Evolutionary conservation across 2,797 vertebrate species (phyloP).

Genomic region (Chaetodon trifasciatus): DNA sequence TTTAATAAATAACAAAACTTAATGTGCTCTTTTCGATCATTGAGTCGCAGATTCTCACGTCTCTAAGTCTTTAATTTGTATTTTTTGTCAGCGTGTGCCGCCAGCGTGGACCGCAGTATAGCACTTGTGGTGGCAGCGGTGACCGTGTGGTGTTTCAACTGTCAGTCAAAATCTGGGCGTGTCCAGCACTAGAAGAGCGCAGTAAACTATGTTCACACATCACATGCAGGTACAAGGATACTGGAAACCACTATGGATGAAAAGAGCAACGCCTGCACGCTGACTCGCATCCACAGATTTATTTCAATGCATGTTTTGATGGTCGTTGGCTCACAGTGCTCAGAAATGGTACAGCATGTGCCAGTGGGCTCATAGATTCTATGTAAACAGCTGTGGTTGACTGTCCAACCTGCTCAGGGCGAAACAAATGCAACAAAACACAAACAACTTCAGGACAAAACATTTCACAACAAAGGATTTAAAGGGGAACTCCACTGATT

Average conservation of each 20-base stretch:
- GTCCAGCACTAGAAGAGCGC: neutral
- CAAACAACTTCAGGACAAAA: neutral
- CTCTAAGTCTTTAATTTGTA: constrained; percentile 21
- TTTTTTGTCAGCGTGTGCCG: neutral
- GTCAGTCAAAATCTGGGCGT: neutral
- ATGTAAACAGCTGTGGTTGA: neutral
- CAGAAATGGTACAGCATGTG: neutral
- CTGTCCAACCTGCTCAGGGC: neutral
- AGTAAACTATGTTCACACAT: neutral
- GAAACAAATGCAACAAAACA: no score
- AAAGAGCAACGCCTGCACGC: no score
- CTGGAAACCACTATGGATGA: neutral
- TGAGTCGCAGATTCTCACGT: constrained; percentile 11
- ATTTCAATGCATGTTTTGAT: neutral
- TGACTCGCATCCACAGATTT: neutral
- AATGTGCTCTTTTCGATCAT: constrained; percentile 31
- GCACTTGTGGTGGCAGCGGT: constrained; percentile 9
- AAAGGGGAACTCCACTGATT: neutral
- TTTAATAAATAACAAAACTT: constrained; percentile 76
- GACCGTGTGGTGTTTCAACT: constrained; percentile 1
- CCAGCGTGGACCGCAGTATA: neutral
- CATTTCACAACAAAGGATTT: neutral
- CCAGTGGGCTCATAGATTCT: neutral
- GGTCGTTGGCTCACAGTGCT: neutral
- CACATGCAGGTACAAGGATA: neutral